These are phyloP conservation scores for Nansenia antarctica DNA, from an alignment of 2,113 vertebrate genomes.

Conservation along the genomic window DNA sequence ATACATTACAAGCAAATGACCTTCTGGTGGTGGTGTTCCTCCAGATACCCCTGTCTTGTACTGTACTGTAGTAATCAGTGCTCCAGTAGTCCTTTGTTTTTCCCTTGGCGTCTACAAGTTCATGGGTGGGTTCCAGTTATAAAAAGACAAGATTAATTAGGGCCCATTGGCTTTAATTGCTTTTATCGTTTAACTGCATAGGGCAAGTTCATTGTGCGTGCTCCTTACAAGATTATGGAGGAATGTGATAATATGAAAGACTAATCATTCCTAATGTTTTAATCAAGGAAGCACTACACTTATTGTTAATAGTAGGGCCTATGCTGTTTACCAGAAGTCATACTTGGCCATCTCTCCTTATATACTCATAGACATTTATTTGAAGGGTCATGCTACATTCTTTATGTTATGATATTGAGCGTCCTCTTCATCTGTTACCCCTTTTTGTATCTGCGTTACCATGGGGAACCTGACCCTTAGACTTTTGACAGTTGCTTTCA, in stretches of 20 bases:
- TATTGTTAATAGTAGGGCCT: too few species aligned
- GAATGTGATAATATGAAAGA: neutral
- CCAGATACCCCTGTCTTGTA: neutral
- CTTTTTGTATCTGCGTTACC: neutral
- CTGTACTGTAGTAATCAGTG: neutral
- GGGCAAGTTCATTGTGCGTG: neutral
- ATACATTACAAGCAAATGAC: neutral
- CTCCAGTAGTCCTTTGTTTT: neutral
- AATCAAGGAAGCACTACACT: neutral
- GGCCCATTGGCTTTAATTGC: neutral
- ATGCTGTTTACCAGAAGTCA: neutral
- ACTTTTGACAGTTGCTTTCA: neutral
- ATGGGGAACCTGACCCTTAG: neutral
- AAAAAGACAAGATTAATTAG: neutral
- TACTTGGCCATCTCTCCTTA: neutral
- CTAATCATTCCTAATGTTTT: neutral
- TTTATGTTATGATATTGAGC: neutral
- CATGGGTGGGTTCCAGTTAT: neutral
- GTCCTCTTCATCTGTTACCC: neutral
- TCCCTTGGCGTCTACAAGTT: neutral
- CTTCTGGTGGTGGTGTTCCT: neutral
- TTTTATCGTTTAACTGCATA: neutral
- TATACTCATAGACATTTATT: too few species aligned
- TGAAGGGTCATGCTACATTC: too few species aligned
- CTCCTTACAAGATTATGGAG: neutral